Evolutionary conservation across 2,113 vertebrate species (phyloP), one percentile per base, ranked within the genome.

Genomic region (Pelecanoides urinatrix): DNA sequence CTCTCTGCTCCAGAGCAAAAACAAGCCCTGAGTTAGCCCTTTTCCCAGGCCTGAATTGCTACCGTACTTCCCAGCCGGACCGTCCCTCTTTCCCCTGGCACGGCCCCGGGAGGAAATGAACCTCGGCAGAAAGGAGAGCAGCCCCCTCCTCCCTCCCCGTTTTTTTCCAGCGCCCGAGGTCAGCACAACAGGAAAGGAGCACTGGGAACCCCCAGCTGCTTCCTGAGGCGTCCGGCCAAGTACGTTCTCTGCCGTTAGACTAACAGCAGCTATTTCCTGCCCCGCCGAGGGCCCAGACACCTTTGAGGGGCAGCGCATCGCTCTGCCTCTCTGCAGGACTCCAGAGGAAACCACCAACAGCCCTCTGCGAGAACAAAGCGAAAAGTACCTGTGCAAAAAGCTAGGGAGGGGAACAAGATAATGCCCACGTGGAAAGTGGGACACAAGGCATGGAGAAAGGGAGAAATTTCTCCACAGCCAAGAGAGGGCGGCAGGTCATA

Each of bases 161-260:
- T 82, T 79, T 74, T 73, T 14, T 76, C 71, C 26, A 29, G 59
- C 2, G 15, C 34, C 52, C 52, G 61, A 96, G 73, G 70, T 95
- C 91, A 95, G 73, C 38, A 26, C 36, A 47, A 82, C 55, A 94
- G 95, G 78, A 96, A 93, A 68, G 55, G 76, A 94, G 65, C 3
- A 3, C 65, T 61, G 86, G 88, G 94, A 96, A 93, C 65, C 79
- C 90, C 88, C 92, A 94, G 92, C 92, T 95, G 94, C 91, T 96
- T 95, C 96, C 91, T 93, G 92, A 83, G 0, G 0, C 4, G 3
- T 83, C 75, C 1, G 0, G 75, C 72, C 88, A 71, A 86, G 72
- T 70, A 94, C 21, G 2, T 18, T 86, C 62, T 81, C 83, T 72
- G 75, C 74, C 34, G 12, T 45, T 90, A 86, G 59, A 58, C 47